Evolutionary conservation across 2,113 vertebrate species (phyloP).

Genomic region (Prolemur simus): DNA sequence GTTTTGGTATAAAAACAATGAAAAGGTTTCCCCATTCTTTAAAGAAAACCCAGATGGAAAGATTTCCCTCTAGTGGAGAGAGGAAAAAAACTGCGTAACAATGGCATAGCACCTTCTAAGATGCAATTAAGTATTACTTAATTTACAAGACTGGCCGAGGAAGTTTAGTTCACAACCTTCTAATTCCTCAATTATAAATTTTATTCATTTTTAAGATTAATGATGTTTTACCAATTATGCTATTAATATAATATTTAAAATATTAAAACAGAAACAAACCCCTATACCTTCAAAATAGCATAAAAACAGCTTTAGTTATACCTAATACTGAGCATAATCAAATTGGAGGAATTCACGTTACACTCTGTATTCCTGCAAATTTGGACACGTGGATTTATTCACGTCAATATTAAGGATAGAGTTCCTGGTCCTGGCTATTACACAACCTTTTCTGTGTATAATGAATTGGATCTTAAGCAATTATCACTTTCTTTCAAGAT

Average conservation of each 20-base stretch:
- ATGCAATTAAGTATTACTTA: neutral
- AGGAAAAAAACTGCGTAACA: neutral
- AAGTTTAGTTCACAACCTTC: slow-evolving; percentile 1
- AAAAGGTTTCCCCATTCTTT: neutral
- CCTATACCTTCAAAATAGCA: neutral
- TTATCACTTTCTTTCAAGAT: neutral
- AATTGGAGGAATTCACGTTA: neutral
- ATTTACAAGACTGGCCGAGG: neutral
- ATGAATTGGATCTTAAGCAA: neutral
- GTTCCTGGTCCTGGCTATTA: neutral
- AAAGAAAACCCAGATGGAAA: neutral
- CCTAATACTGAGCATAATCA: neutral
- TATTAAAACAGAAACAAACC: neutral
- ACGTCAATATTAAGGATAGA: neutral
- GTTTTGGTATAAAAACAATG: neutral
- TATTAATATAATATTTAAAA: neutral
- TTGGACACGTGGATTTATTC: neutral
- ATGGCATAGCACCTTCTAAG: neutral
- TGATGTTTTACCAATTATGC: neutral
- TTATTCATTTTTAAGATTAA: neutral
- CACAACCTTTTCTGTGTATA: neutral
- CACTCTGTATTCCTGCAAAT: neutral
- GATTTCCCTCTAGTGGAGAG: neutral
- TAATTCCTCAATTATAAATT: neutral
- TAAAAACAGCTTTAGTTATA: neutral